Evolutionary conservation across 2,888 invertebrate species (phyloP), one percentile per base, ranked within the genome.

Genomic region (Drosophila nigricruria): DNA sequence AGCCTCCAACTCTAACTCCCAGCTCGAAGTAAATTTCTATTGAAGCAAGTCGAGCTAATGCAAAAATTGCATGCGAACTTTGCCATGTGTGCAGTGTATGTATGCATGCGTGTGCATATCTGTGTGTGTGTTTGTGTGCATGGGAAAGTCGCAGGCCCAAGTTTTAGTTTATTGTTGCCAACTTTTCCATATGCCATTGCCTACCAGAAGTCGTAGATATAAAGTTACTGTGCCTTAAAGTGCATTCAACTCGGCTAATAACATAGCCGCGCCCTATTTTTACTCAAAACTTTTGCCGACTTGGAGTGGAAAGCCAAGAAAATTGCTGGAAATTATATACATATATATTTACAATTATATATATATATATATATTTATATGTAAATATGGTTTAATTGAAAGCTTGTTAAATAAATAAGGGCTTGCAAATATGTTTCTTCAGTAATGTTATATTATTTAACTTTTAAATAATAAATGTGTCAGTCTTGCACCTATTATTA

Each of bases 31-130:
- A 54, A 57, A 69, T 58, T 54, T 50, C 61, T 40, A 47, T 73
- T 43, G 49, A 58, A 54, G 50, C 40, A 6, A 52, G 30, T 56
- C 49, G 16, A 61, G 32, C 54, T 87, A 90, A 89, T 89, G 78
- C 73, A 73, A 59, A 81, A 83, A 81, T 90, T 87, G 90, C 90
- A 87, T 90, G 90, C 77, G 90, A 88, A 86, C 73, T 68, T 60
- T 68, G 20, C 4, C 45, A 62, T 38, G 38, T 71, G 54, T 63
- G 67, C 66, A 25, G 34, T 70, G 47, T n/a, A n/a, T 52, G 34
- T 34, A 23, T 52, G 34, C 9, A 52, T 32, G 34, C 54, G 40
- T 57, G 43, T 47, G 43, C 14, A 14, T 53, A 23, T 32, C 40
- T 52, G 23, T 38, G 25, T 53, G 34, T 45, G 18, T 53, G 38